Evolutionary conservation across 2,888 invertebrate species (phyloP), one percentile per base, ranked within the genome.

Genomic region (Lacanobia wlatinum): DNA sequence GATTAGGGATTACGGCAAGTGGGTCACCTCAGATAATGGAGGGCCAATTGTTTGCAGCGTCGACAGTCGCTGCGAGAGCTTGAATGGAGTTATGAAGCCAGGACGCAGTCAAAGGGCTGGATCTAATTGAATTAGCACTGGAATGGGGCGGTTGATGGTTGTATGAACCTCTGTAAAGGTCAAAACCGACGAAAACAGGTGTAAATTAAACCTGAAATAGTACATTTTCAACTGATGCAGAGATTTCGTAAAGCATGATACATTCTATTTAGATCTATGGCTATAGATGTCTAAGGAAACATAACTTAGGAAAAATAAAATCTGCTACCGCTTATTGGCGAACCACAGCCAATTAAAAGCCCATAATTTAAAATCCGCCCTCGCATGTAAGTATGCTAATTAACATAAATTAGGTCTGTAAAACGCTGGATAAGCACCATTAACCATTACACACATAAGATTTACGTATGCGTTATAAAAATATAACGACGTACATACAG

Each of bases 11-110:
- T 87, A 87, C 70, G 72, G 83, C 87, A 90, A 92, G 87, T 91
- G 87, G 91, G 92, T 91, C 92, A 92, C 84, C 83, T 82, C 84
- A 81, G 88, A 87, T 89, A 87, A 85, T 84, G 76, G 86, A 75
- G 74, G 82, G 80, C 71, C 71, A 70, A 63, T 81, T 75, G 78
- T 75, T 76, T 73, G 50, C 70, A 84, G 63, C 60, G 78, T 28
- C 68, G 82, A 73, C 77, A 71, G 76, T 55, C 71, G 69, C 28
- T 62, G 75, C 56, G 75, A 61, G 73, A 80, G 73, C 76, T 80
- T 87, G 80, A 86, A 88, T 88, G 84, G 78, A 78, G 70, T 61
- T 76, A 73, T 73, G 58, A 70, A 80, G 72, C 71, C 75, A 77
- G 67, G 38, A 67, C 43, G 21, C 46, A 58, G 56, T 52, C 59